Percentiles rank a stretch among this genome's conserved stretches.
phyloP scores from a whole-genome alignment of 2,888 invertebrate genomes.

The Drosophila diplacantha region DNA sequence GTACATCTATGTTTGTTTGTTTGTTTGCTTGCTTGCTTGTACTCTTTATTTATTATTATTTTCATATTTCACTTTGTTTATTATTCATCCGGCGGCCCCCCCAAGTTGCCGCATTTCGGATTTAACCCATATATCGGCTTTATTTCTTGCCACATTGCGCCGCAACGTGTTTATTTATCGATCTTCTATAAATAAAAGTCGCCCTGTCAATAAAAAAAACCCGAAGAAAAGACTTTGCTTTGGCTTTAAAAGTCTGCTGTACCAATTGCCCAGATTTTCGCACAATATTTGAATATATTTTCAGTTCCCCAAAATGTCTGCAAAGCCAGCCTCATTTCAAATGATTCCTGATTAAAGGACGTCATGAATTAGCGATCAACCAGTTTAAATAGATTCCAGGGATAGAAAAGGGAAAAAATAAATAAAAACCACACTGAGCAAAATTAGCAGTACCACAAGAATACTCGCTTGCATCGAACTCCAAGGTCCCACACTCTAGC shows the following conservation, averaged over 20 bases:
- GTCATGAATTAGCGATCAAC: not conserved
- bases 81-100: constrained; percentile 6
- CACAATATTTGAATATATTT: not conserved
- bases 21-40: no score
- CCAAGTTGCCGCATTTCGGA: constrained; percentile 4
- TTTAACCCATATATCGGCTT: constrained; percentile 19
- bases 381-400: not conserved
- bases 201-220: not conserved
- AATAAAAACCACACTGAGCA: not conserved
- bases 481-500: not conserved
- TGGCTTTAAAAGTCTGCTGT: no score
- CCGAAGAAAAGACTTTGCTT: not conserved
- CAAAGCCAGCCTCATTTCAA: no score
- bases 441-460: not conserved
- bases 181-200: constrained; percentile 10
- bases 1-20: not conserved
- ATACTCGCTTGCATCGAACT: not conserved
- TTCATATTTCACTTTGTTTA: constrained; percentile 16
- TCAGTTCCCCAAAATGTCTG: not conserved
- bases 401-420: no score
- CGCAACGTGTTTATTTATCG: constrained; percentile 6
- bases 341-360: not conserved
- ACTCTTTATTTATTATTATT: constrained; percentile 10
- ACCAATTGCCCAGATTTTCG: not conserved
- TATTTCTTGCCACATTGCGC: constrained; percentile 7